Evolutionary conservation across 2,888 invertebrate species (phyloP), one percentile per base, ranked within the genome.

Genomic region (Brachypterus glaber): DNA sequence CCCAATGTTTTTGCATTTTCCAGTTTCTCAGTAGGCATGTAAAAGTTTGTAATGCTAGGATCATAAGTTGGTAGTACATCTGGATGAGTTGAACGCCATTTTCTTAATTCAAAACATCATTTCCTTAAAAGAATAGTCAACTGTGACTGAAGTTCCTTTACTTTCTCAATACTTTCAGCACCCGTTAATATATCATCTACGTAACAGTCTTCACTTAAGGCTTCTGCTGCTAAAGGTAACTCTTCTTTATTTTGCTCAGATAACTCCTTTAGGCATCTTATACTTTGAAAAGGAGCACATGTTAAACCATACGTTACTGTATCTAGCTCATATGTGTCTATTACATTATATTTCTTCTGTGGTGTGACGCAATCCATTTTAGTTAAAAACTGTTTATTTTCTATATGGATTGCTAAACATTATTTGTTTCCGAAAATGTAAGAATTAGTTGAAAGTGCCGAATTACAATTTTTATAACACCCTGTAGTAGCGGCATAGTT

Each of bases 121-220:
- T 5, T 9, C 2, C 12, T 14, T 17, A 37, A 21, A 5, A 16
- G 8, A 3, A 3, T 8, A 14, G 13, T 18, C 4, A 37, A 1
- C 2, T 37, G 9, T 2, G 17, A 14, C 2, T 24, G 4, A 2
- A 37, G 7, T 8, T 33, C 12, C 16, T 3, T 33, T 4, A 21
- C 37, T 5, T 2, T 13, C 14, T 16, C 32, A 11, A 33, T 14
- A 2, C 33, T 37, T 4, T 32, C 9, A n/a, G 18, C n/a, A 7
- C 37, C 37, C 11, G 32, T 33, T n/a, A 37, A 14, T 9, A 37
- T 9, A 35, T 37, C 37, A 14, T 35, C 37, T 7, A 32, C 18
- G 9, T 37, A 37, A 11, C 34, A 37, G 13, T 32, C 31, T 15
- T 35, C 17, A 4, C 7, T 9, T 17, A 36, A 15, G 15, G 34